A percentile compares a stretch with the other conserved stretches of the same genome.
Conservation (phyloP, 1,140 invertebrate species). For the Meloidogyne hapla region DNA sequence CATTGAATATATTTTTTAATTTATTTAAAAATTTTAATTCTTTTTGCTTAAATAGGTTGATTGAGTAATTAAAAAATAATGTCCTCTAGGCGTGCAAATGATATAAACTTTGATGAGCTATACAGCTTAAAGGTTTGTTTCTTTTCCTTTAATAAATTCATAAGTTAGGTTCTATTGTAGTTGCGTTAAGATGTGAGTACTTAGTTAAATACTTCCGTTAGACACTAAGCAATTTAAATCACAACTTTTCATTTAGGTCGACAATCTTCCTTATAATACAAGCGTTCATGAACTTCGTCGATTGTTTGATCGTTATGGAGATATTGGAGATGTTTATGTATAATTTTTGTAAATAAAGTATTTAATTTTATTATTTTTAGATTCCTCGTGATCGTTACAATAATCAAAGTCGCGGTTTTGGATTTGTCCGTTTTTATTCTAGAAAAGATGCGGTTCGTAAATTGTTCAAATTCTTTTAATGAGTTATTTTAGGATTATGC, state of each 20-base stretch:
- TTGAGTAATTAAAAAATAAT: neutral
- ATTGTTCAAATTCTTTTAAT: constrained; percentile 3
- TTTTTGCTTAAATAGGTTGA: neutral
- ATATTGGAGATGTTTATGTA: constrained; percentile 42
- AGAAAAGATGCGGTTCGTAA: constrained; percentile 33
- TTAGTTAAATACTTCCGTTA: too few relatives aligned
- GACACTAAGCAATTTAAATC: neutral
- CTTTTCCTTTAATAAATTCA: too few relatives aligned
- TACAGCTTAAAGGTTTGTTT: constrained; percentile 36
- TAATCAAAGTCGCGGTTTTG: constrained; percentile 38
- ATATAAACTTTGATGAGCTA: constrained; percentile 28
- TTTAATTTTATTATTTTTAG: constrained; percentile 8
- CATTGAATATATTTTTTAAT: neutral
- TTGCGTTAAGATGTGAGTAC: too few relatives aligned
- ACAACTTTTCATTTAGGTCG: constrained; percentile 19
- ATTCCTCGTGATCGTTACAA: constrained; percentile 37
- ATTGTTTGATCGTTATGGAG: constrained; percentile 45
- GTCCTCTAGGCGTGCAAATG: constrained; percentile 14
- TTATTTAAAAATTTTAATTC: neutral
- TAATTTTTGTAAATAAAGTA: neutral
- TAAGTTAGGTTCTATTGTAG: too few relatives aligned
- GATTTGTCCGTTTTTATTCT: constrained; percentile 40
- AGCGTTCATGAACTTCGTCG: constrained; percentile 38
- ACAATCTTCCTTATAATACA: constrained; percentile 34
- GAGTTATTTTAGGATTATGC: constrained; percentile 26